Evolutionary conservation across 2,797 vertebrate genomes (phyloP).

Genomic region (Pangasius sanitwongsei): DNA sequence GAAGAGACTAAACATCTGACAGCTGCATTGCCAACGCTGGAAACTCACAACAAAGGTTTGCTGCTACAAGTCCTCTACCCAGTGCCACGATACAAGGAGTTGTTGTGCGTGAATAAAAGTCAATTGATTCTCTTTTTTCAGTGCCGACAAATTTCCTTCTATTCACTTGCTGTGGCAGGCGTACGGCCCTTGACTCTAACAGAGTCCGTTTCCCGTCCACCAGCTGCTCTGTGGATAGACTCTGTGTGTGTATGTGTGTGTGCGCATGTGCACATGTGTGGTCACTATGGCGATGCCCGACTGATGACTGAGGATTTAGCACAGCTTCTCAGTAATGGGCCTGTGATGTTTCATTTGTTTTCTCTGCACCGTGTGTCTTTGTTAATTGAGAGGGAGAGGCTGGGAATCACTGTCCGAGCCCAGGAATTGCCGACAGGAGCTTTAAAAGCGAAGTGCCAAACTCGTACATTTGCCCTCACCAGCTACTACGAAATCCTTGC

Average conservation of each 20-base stretch:
- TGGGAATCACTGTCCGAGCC: constrained; percentile 3
- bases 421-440: constrained; percentile 43
- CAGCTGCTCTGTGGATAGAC: constrained; percentile 53
- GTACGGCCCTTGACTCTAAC: constrained; percentile 31
- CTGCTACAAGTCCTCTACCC: constrained; percentile 24
- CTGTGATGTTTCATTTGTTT: constrained; percentile 41
- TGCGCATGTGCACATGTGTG: not conserved
- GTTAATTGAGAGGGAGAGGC: constrained; percentile 42
- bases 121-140: constrained; percentile 37
- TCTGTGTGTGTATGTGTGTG: constrained; percentile 1
- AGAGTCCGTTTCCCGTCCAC: constrained; percentile 49
- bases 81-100: constrained; percentile 18
- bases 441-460: constrained; percentile 38
- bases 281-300: constrained; percentile 44
- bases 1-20: constrained; percentile 55
- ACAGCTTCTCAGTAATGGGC: constrained; percentile 35
- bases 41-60: constrained; percentile 40
- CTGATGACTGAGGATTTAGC: constrained; percentile 40
- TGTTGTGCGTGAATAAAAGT: constrained; percentile 42
- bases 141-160: constrained; percentile 50
- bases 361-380: constrained; percentile 44
- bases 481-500: constrained; percentile 39
- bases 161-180: constrained; percentile 33
- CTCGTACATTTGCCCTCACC: constrained; percentile 41
- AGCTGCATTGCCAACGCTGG: constrained; percentile 53